These are phyloP conservation scores for Cricetomys ansorgei DNA, from an alignment of 2,113 vertebrate species.

Conservation along the genomic window DNA sequence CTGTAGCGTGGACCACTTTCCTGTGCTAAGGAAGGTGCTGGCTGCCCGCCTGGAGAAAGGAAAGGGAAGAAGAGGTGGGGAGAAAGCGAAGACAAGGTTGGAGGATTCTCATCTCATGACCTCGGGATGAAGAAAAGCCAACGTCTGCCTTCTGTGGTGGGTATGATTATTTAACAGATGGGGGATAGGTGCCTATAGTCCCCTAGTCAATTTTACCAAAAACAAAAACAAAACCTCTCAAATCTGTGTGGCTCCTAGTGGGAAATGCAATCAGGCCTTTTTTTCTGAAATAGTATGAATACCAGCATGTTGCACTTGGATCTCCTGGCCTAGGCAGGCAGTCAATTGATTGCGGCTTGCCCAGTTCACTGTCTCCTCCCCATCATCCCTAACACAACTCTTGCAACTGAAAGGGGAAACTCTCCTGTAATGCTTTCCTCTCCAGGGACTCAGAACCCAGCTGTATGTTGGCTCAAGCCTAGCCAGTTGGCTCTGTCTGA, in stretches of 20 bases:
- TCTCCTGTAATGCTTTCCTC: background rate
- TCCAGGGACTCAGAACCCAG: background rate
- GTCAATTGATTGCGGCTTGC: background rate
- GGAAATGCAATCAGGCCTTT: background rate
- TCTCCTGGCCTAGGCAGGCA: background rate
- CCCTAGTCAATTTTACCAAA: background rate
- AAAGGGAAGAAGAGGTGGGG: background rate
- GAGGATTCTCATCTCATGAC: background rate
- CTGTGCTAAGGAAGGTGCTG: background rate
- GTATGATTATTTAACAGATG: background rate
- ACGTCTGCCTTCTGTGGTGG: background rate
- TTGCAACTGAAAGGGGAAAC: background rate
- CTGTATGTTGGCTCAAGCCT: background rate
- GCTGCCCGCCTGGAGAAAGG: background rate
- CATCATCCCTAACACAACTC: background rate
- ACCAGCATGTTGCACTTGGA: rapidly evolving
- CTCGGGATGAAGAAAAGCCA: background rate
- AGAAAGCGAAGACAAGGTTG: background rate
- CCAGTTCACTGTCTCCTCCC: background rate
- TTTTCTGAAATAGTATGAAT: background rate
- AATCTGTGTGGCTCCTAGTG: background rate
- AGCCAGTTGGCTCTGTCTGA: background rate
- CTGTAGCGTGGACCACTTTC: background rate
- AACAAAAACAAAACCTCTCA: background rate
- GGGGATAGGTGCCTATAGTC: background rate